Conservation (phyloP, 2,797 vertebrate genomes). For the Rhadinocentrus ornatus region DNA sequence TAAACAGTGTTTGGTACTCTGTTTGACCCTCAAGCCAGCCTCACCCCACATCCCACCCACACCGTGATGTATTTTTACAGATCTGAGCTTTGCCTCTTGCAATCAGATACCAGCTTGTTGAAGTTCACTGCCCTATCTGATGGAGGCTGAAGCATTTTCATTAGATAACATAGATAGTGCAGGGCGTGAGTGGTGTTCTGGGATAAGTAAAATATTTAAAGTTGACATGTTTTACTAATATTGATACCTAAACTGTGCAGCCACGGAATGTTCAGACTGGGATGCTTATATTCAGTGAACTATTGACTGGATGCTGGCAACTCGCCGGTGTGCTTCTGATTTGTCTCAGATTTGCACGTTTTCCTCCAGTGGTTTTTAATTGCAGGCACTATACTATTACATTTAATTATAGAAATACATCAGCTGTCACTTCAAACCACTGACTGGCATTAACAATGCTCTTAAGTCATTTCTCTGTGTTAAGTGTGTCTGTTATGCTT, state of each 20-base stretch:
- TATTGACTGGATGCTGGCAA: constrained; percentile 53
- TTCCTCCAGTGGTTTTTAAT: constrained; percentile 27
- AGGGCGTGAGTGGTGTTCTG: constrained; percentile 4
- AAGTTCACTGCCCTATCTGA: constrained; percentile 18
- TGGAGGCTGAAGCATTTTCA: constrained; percentile 18
- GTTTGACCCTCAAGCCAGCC: neutral
- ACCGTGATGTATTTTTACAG: neutral
- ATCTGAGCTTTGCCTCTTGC: constrained; percentile 9
- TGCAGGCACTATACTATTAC: neutral
- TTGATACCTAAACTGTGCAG: constrained; percentile 20
- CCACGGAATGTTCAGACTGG: constrained; percentile 28
- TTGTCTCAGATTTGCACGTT: constrained; percentile 32
- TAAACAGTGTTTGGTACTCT: neutral
- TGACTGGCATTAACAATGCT: constrained; percentile 10
- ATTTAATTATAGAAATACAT: constrained; percentile 26
- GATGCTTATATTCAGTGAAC: constrained; percentile 36
- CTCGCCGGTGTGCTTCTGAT: constrained; percentile 35
- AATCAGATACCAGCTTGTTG: constrained; percentile 36
- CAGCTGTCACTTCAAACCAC: constrained; percentile 16
- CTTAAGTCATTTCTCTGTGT: constrained; percentile 6
- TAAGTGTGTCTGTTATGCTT: neutral
- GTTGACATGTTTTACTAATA: constrained; percentile 42
- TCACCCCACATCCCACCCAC: neutral
- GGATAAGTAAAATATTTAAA: constrained; percentile 50
- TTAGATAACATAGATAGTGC: constrained; percentile 1